Conservation (phyloP, 2,113 vertebrate genomes). For the Eublepharis macularius region DNA sequence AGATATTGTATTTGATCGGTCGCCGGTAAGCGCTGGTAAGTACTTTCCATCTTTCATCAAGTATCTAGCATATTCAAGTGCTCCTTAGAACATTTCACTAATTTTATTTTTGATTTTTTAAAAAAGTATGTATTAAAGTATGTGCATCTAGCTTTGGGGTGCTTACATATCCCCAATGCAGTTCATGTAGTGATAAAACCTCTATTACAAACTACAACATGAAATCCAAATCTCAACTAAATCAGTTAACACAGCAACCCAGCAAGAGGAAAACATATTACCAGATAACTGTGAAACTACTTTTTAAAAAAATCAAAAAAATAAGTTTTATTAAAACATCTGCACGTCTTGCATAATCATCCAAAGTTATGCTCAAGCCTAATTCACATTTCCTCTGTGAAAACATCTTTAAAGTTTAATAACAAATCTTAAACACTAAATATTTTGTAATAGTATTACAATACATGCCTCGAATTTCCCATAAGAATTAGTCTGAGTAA, state of each 20-base stretch:
- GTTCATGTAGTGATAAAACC: too few species aligned
- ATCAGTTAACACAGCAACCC: too few species aligned
- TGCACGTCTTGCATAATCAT: too few species aligned
- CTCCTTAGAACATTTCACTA: background rate
- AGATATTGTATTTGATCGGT: too few species aligned
- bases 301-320: background rate
- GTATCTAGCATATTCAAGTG: background rate
- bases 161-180: too few species aligned
- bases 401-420: slow-evolving; percentile 28
- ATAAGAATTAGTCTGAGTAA: background rate
- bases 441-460: slow-evolving; percentile 15
- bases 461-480: slow-evolving; percentile 10
- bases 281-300: background rate
- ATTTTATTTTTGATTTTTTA: too few species aligned
- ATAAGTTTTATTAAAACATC: background rate
- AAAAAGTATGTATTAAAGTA: too few species aligned
- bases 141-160: too few species aligned
- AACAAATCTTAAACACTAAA: background rate
- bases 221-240: too few species aligned
- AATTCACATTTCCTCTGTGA: slow-evolving; percentile 14
- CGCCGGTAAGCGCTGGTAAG: background rate
- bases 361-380: background rate
- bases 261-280: too few species aligned
- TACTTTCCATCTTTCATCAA: background rate
- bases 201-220: too few species aligned